A percentile compares a stretch with the other conserved stretches of the same genome.
These are phyloP conservation scores for Yponomeuta sedellus DNA, from an alignment of 2,888 invertebrate species.

Conservation along the genomic window DNA sequence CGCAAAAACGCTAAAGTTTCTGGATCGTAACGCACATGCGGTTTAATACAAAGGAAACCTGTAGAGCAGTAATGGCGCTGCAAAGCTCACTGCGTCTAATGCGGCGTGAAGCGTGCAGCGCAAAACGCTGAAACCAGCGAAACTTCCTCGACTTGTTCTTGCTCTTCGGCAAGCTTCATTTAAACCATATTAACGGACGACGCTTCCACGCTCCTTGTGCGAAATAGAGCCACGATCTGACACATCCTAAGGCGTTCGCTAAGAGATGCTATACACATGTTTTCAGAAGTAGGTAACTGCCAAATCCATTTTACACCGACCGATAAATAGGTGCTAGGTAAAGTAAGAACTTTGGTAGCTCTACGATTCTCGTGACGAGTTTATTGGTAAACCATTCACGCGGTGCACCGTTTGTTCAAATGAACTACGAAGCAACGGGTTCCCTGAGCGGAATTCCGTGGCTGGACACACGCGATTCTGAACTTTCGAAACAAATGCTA, in stretches of 20 bases:
- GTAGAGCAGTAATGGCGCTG: conserved; percentile 7
- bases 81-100: conserved; percentile 3
- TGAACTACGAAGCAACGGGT: neutral
- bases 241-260: neutral
- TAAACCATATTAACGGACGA: too few relatives aligned
- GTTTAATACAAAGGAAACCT: conserved; percentile 3
- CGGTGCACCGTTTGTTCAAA: conserved; percentile 1
- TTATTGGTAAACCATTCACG: neutral
- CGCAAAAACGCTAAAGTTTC: too few relatives aligned
- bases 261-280: neutral
- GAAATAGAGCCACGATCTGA: neutral
- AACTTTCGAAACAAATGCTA: neutral
- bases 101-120: neutral
- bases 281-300: neutral
- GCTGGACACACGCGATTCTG: neutral
- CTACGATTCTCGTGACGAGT: neutral
- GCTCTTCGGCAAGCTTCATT: neutral
- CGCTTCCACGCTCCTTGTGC: neutral
- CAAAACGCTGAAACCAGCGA: neutral
- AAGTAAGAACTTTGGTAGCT: too few relatives aligned
- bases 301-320: neutral
- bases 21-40: neutral
- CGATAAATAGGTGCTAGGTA: too few relatives aligned
- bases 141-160: neutral
- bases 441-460: neutral